Evolutionary conservation across 2,113 vertebrate genomes (phyloP), one percentile per base, ranked within the genome.

Genomic region (Chionomys nivalis): DNA sequence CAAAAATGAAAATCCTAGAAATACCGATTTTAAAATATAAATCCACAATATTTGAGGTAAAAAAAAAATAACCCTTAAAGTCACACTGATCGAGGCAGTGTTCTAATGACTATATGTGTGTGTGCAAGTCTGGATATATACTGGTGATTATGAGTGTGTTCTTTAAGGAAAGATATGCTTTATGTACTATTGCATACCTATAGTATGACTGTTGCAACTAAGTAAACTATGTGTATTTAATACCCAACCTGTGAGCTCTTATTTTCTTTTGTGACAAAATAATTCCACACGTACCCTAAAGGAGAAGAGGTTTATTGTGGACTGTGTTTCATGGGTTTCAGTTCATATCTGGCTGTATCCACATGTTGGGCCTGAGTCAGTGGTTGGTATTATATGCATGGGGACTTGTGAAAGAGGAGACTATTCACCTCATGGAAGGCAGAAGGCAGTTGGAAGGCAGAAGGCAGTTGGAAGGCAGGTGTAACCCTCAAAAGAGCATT

Each of bases 31-130:
- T 19, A 58, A 87, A 75, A 61, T 52, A 63, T 21, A 72, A 11
- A 42, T 3, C 31, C 3, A 44, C 1, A 16, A 6, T 3, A 75
- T 21, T 47, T 81, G 13, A 11, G 73, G 49, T 49, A 12, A 36
- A 79, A 23, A 12, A 14, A 5, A n/a, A n/a, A n/a, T n/a, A 61
- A 61, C 21, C 63, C 13, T 7, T 49, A 14, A 9, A 61, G 3
- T 70, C 36, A 4, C 0, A 33, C 0, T 85, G 7, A 44, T 68
- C 11, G 49, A 9, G 5, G 14, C 24, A 42, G 23, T 42, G 0
- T 42, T 1, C 72, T 63, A 90, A 47, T 61, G 28, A 52, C 6
- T 87, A 44, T 66, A 33, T 14, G 3, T 42, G 58, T 83, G n/a
- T 73, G n/a, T 70, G 14, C 7, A 7, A 58, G 58, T 58, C 58